Base-by-base conservation (phyloP, 1,140 invertebrate species). In the Leptopilina clavipes region DNA sequence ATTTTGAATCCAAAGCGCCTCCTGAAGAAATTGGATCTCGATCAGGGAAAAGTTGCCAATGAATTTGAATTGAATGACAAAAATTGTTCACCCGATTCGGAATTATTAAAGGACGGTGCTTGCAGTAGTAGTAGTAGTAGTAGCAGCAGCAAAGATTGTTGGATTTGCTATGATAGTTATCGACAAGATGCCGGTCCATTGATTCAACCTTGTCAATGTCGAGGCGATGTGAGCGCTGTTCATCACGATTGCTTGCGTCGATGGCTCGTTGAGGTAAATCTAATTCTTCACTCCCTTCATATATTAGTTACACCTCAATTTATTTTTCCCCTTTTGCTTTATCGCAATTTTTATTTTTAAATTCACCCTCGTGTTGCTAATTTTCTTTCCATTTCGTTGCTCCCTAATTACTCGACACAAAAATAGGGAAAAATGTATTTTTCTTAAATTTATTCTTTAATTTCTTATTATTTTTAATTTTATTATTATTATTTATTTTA, bases 221-320 rank as follows among this genome's bases (percentile, higher is more conserved):
- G 95, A 74, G 97, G 97, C 3, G 97, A 98, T 89, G 95, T 98
- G 10, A 94, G 95, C 25, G 94, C 94, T 43, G 97, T 97, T 19
- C 97, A 98, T 90, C 97, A 98, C 86, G 95, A 97, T 85, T 98
- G 97, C 90, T 91, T 98, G n/a, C 93, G 95, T 75, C 93, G 95
- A 80, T 97, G 96, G 96, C 92, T 97, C 0, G 93, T 97, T 43
- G 96, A 95, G 91, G 94, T 93, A 88, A 40, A 43, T 73, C 11
- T 44, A 71, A 45, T 44, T 22, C 17, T 17, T 40, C 37, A 40
- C 7, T 40, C 37, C 7, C 9, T 9, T 40, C 37, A 40, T 6
- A 40, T 31, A 40, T 40, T 40, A 40, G 37, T 40, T 40, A 40
- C 37, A 40, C 37, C 7, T 40, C 6, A 40, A 1, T 40, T 40